Evolutionary conservation across 2,113 vertebrate species (phyloP).

Genomic region (Lophotis ruficrista): DNA sequence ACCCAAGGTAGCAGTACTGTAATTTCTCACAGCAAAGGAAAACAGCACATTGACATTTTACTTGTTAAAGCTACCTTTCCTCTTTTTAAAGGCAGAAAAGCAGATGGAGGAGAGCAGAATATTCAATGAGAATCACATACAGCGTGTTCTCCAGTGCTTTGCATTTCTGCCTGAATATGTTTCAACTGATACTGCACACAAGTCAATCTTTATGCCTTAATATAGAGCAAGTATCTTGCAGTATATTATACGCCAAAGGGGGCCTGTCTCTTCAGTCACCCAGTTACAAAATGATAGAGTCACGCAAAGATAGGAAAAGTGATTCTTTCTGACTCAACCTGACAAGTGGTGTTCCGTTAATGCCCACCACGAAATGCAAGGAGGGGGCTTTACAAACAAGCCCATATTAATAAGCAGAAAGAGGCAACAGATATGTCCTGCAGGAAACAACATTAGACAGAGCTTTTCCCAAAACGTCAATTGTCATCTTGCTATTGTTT

Average conservation of each 20-base stretch:
- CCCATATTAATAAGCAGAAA: not conserved
- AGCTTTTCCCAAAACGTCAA: not conserved
- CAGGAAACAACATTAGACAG: not conserved
- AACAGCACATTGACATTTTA: not conserved
- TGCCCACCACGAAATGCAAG: not conserved
- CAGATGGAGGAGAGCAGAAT: not conserved
- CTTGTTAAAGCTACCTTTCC: not conserved
- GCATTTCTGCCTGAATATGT: not conserved
- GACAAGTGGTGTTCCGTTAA: not conserved
- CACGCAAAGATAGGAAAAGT: not conserved
- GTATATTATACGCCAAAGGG: not conserved
- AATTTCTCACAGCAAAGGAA: not conserved
- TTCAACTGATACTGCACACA: not conserved
- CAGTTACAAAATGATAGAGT: not conserved
- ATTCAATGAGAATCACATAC: not conserved
- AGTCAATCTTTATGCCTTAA: not conserved
- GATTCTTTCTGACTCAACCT: not conserved
- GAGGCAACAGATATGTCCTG: not conserved
- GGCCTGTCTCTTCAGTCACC: not conserved
- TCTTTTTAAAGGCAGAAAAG: not conserved
- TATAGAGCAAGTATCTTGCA: constrained; percentile 3
- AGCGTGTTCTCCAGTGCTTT: not conserved
- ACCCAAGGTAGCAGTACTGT: not conserved
- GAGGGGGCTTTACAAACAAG: not conserved
- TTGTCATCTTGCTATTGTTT: not conserved